A percentile compares a stretch with the other conserved stretches of the same genome.
phyloP scores from a whole-genome alignment of 1,140 invertebrate genomes.

The Aleiodes sp. region DNA sequence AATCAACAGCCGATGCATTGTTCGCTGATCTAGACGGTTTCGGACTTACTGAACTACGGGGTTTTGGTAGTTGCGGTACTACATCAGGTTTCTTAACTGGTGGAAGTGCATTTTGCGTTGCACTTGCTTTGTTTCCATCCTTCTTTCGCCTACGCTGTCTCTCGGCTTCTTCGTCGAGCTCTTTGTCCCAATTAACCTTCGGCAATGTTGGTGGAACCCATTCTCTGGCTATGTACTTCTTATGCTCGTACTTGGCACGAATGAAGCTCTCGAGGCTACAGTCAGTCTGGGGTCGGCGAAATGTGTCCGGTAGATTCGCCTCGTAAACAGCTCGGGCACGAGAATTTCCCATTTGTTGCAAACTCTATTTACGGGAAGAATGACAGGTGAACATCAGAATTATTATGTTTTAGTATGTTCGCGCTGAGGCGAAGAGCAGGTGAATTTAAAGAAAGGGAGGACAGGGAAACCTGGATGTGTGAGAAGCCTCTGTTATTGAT shows the following conservation, averaged over 20 bases:
- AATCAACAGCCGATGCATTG: constrained; percentile 68
- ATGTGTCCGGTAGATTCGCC: constrained; percentile 95
- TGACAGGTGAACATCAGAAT: background rate
- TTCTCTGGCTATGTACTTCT: constrained; percentile 96
- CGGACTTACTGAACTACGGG: constrained; percentile 73
- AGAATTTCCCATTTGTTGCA: constrained; percentile 99
- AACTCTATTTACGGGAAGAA: constrained; percentile 71
- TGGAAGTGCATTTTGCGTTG: constrained; percentile 56
- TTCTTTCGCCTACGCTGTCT: constrained; percentile 82
- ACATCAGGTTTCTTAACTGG: constrained; percentile 63
- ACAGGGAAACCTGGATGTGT: background rate
- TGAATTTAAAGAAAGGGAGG: background rate
- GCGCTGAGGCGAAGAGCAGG: too few species aligned
- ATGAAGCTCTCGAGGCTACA: constrained; percentile 94
- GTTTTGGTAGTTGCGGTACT: constrained; percentile 70
- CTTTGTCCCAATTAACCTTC: constrained; percentile 82
- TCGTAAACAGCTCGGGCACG: constrained; percentile 96
- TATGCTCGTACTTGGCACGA: constrained; percentile 96
- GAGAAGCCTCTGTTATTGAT: too few species aligned
- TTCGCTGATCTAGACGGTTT: constrained; percentile 70
- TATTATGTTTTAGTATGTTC: too few species aligned
- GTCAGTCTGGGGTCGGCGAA: constrained; percentile 93
- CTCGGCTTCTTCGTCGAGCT: constrained; percentile 87
- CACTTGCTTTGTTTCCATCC: constrained; percentile 63
- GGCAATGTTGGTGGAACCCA: constrained; percentile 90